Conservation (phyloP, 2,888 invertebrate species). For the Ormyrus labotus region DNA sequence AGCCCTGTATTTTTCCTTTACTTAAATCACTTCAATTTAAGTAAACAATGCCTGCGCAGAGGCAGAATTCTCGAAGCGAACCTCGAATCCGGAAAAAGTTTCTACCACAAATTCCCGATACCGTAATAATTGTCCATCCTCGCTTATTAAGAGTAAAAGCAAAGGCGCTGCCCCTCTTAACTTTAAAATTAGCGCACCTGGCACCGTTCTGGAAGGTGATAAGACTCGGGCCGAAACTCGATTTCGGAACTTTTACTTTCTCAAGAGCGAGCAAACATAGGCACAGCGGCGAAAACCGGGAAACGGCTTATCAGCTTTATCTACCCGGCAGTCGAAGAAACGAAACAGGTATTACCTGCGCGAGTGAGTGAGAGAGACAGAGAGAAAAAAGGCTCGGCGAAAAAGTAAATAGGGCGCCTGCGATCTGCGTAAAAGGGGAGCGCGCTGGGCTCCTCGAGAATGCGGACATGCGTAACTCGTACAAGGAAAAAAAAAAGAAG, state of each 20-base stretch:
- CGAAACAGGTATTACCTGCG: background rate
- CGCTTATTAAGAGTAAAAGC: background rate
- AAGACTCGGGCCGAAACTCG: slow-evolving; percentile 6
- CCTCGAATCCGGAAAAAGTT: no score
- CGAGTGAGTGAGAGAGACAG: background rate
- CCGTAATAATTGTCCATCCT: no score
- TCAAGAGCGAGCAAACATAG: slow-evolving; percentile 4
- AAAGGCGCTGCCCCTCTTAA: background rate
- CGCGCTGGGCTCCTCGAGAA: slow-evolving; percentile 19
- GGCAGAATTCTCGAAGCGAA: no score
- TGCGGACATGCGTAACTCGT: slow-evolving; percentile 32
- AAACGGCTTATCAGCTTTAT: slow-evolving; percentile 31
- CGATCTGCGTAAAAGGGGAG: slow-evolving; percentile 14
- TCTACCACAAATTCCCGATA: no score
- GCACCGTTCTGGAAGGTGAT: slow-evolving; percentile 12
- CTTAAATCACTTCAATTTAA: no score
- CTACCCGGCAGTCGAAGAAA: background rate
- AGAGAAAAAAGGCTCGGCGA: no score
- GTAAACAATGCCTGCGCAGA: no score
- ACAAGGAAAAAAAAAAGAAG: no score
- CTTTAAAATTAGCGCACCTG: slow-evolving; percentile 10
- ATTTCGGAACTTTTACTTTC: slow-evolving; percentile 33
- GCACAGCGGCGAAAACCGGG: slow-evolving; percentile 10
- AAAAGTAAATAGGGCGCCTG: slow-evolving; percentile 30
- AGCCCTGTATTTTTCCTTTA: no score